Conservation (phyloP, 2,113 vertebrate genomes). For the Recurvirostra avosetta region DNA sequence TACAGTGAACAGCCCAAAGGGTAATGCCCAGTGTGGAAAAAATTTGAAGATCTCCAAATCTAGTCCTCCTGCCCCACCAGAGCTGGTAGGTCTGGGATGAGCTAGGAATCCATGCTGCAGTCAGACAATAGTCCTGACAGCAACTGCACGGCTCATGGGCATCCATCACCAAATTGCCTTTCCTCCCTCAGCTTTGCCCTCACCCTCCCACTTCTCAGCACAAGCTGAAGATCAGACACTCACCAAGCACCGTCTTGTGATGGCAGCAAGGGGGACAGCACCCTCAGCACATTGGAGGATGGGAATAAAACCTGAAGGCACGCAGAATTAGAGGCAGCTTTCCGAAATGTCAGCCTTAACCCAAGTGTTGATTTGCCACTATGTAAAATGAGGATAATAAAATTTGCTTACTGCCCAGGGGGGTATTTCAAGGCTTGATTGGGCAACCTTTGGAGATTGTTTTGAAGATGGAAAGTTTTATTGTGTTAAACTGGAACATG, state of each 20-base stretch:
- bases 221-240: not conserved
- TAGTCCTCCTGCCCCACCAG: not conserved
- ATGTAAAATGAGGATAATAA: not conserved
- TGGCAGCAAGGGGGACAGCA: not conserved
- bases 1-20: not conserved
- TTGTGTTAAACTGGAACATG: not conserved
- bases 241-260: rapidly evolving
- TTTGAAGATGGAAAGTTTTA: not conserved
- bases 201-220: not conserved
- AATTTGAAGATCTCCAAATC: not conserved
- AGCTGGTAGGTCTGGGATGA: not conserved
- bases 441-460: not conserved
- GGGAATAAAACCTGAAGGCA: not conserved
- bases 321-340: not conserved
- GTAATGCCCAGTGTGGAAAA: not conserved
- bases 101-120: not conserved
- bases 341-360: not conserved
- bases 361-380: not conserved
- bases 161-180: not conserved
- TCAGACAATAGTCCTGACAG: not conserved
- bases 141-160: rapidly evolving
- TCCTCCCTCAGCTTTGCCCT: not conserved
- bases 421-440: not conserved
- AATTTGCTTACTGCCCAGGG: not conserved
- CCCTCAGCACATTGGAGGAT: rapidly evolving